Conservation (phyloP, 1,140 invertebrate species). For the Pseudomyrmex dendroicus region DNA sequence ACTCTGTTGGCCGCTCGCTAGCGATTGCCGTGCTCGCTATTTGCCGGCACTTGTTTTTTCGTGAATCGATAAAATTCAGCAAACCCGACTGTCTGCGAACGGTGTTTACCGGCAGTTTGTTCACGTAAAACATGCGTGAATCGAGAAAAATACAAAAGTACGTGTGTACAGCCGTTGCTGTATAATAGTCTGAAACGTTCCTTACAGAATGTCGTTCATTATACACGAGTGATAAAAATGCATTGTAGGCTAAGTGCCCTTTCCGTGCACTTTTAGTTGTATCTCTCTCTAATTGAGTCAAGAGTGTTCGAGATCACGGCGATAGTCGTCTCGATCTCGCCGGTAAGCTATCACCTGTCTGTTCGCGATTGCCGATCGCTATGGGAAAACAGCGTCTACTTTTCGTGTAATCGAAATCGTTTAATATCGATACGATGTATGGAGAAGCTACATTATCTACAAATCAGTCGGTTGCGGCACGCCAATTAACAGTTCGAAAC, state of each 20-base stretch:
- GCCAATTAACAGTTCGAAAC: slow-evolving; percentile 61
- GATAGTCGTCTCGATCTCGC: slow-evolving; percentile 50
- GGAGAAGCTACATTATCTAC: background rate
- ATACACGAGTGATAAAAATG: slow-evolving; percentile 37
- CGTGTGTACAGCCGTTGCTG: too few species aligned
- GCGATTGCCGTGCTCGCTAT: too few species aligned
- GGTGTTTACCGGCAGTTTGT: too few species aligned
- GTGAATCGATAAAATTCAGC: too few species aligned
- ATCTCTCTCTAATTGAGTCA: slow-evolving; percentile 43
- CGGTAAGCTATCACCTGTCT: slow-evolving; percentile 55
- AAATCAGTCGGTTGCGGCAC: slow-evolving; percentile 31
- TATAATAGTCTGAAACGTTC: too few species aligned
- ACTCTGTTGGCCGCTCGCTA: too few species aligned
- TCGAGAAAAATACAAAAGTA: too few species aligned
- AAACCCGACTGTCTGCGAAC: too few species aligned
- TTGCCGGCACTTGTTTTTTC: too few species aligned
- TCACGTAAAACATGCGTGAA: too few species aligned
- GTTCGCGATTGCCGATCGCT: background rate
- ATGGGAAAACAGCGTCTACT: slow-evolving; percentile 34
- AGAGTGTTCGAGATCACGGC: slow-evolving; percentile 52
- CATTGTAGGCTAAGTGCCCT: slow-evolving; percentile 49
- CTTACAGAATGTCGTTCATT: slow-evolving; percentile 38
- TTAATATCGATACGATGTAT: slow-evolving; percentile 30
- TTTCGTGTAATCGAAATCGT: slow-evolving; percentile 37
- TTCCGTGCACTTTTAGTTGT: slow-evolving; percentile 58